A percentile compares a stretch with the other conserved stretches of the same genome.
Evolutionary conservation across 35 echinoderm and acorn worm genomes (phyloP).

Genomic region (Ophioderma brevispina): DNA sequence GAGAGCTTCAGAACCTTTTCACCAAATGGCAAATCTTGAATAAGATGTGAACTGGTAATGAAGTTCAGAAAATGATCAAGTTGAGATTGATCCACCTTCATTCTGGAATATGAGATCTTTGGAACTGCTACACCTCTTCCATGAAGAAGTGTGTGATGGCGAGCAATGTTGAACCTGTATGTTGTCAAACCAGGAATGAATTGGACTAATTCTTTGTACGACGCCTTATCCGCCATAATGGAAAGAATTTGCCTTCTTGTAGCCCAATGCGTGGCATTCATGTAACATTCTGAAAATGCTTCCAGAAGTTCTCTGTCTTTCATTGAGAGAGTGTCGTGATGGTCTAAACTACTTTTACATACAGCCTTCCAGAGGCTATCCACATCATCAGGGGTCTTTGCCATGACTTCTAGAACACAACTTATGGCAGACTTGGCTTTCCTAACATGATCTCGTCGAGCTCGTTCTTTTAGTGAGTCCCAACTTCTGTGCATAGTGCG

Average conservation of each 20-base stretch:
- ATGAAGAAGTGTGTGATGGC: not conserved
- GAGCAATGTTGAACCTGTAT: not conserved
- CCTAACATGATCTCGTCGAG: not conserved
- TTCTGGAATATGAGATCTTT: not conserved
- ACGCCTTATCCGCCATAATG: constrained; percentile 7
- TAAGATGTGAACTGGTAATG: constrained; percentile 13
- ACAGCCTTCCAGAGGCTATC: constrained; percentile 4
- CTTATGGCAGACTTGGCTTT: not conserved
- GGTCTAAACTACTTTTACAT: not conserved
- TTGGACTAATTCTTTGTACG: not conserved
- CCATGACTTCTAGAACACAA: not conserved
- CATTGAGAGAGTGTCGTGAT: not conserved
- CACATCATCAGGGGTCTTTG: constrained; percentile 2
- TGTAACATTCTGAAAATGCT: constrained; percentile 26
- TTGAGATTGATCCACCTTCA: not conserved
- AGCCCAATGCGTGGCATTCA: not conserved
- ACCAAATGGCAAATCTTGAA: constrained; percentile 47
- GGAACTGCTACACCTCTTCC: not conserved
- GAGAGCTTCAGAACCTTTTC: constrained; percentile 34
- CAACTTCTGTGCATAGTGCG: not conserved
- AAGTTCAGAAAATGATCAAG: constrained; percentile 10
- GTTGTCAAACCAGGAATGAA: constrained; percentile 9
- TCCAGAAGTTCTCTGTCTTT: constrained; percentile 15
- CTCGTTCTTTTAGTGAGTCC: not conserved
- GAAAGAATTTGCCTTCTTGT: constrained; percentile 32